phyloP scores from a whole-genome alignment of 2,888 invertebrate species.

The Drosophila recens region DNA sequence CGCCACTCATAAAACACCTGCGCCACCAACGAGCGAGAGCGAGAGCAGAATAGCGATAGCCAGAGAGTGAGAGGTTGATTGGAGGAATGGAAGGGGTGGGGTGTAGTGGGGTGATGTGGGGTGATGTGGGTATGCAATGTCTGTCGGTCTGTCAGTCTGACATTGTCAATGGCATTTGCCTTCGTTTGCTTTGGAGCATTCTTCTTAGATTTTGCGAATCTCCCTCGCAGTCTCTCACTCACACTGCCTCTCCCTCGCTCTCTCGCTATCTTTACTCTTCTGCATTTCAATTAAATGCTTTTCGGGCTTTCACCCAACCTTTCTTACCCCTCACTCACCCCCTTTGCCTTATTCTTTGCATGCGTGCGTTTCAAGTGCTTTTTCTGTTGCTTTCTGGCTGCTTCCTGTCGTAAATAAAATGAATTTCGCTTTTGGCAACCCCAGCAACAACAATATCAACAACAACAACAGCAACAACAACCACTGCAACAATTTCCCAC shows the following conservation, averaged over 20 bases:
- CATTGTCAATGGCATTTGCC: conserved; percentile 65
- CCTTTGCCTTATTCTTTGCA: conserved; percentile 39
- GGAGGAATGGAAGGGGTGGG: not conserved
- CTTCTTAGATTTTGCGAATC: conserved; percentile 40
- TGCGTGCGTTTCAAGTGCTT: conserved; percentile 75
- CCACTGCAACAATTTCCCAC: conserved; percentile 45
- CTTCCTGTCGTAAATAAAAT: conserved; percentile 79
- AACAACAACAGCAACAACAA: conserved; percentile 17
- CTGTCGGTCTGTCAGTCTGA: conserved; percentile 55
- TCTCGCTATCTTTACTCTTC: conserved; percentile 3
- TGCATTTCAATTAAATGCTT: conserved; percentile 68
- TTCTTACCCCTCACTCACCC: conserved; percentile 3
- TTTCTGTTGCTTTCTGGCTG: conserved; percentile 63
- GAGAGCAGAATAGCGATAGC: not conserved
- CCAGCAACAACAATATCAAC: conserved; percentile 38
- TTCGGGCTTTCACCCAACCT: conserved; percentile 31
- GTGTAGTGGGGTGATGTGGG: not conserved
- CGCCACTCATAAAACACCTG: conserved; percentile 67
- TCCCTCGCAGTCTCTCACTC: not conserved
- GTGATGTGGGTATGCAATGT: conserved; percentile 8
- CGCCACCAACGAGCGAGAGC: conserved; percentile 13
- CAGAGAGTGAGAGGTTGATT: not conserved
- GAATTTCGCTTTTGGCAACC: conserved; percentile 74
- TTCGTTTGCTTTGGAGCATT: conserved; percentile 50
- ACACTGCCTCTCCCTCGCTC: not conserved